These are phyloP conservation scores for Eulemur mongoz DNA, from an alignment of 2,797 vertebrate genomes.

Conservation along the genomic window DNA sequence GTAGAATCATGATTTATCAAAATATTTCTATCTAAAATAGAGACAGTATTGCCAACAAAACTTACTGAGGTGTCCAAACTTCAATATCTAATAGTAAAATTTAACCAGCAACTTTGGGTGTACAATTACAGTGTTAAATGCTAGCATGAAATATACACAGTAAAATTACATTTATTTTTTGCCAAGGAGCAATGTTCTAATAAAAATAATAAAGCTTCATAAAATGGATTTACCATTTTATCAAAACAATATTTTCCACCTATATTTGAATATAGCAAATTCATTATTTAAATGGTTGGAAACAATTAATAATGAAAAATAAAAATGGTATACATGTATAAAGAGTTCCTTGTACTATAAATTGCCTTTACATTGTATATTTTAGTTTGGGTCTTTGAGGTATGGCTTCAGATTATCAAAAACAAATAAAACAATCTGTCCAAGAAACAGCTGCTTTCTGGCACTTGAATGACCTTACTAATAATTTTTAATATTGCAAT, in stretches of 20 bases:
- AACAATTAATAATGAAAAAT: constrained; percentile 8
- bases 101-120: background rate
- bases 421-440: background rate
- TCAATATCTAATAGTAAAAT: background rate
- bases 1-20: constrained; percentile 10
- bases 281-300: background rate
- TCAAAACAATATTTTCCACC: constrained; percentile 17
- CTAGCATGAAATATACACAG: background rate
- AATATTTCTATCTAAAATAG: background rate
- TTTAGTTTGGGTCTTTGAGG: background rate
- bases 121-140: background rate
- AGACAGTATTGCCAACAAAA: background rate
- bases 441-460: constrained; percentile 3
- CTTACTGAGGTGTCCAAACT: background rate
- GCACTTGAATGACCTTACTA: constrained; percentile 38
- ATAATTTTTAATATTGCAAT: constrained; percentile 50
- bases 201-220: constrained; percentile 30
- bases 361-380: background rate
- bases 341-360: background rate
- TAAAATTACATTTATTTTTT: constrained; percentile 1
- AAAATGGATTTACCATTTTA: constrained; percentile 22
- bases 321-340: background rate
- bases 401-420: background rate
- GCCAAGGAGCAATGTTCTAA: background rate
- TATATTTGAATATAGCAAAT: background rate